phyloP scores from a whole-genome alignment of 1,140 invertebrate genomes.

The Ceratina japonica region DNA sequence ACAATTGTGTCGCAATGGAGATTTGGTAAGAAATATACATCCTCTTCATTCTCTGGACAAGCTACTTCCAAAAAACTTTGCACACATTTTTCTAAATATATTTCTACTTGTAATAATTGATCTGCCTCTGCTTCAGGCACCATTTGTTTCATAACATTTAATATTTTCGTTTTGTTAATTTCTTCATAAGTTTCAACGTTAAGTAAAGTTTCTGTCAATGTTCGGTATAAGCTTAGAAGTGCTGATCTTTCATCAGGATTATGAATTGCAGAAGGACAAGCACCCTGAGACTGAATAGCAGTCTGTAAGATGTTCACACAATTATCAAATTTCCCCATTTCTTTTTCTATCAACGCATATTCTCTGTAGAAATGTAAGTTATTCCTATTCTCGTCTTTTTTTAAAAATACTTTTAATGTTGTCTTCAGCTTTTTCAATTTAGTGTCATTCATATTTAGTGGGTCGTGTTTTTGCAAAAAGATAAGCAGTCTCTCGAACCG shows the following conservation, averaged over 20 bases:
- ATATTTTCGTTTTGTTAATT: slow-evolving; percentile 52
- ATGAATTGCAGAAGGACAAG: slow-evolving; percentile 55
- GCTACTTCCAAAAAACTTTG: slow-evolving; percentile 60
- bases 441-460: slow-evolving; percentile 70
- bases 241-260: slow-evolving; percentile 67
- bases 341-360: slow-evolving; percentile 83
- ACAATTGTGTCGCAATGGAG: slow-evolving; percentile 80
- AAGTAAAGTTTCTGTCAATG: slow-evolving; percentile 76
- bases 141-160: slow-evolving; percentile 64
- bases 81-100: slow-evolving; percentile 63
- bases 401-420: slow-evolving; percentile 81
- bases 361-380: slow-evolving; percentile 82
- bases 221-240: slow-evolving; percentile 76
- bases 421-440: slow-evolving; percentile 78
- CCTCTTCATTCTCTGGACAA: slow-evolving; percentile 37
- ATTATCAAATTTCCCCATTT: slow-evolving; percentile 76
- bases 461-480: slow-evolving; percentile 76
- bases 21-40: slow-evolving; percentile 79
- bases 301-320: slow-evolving; percentile 79
- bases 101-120: slow-evolving; percentile 58
- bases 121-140: slow-evolving; percentile 47
- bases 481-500: slow-evolving; percentile 81
- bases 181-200: slow-evolving; percentile 59
- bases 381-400: slow-evolving; percentile 80
- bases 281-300: slow-evolving; percentile 71